Conservation (phyloP, 2,113 vertebrate species). For the Rhinolophus sinicus region DNA sequence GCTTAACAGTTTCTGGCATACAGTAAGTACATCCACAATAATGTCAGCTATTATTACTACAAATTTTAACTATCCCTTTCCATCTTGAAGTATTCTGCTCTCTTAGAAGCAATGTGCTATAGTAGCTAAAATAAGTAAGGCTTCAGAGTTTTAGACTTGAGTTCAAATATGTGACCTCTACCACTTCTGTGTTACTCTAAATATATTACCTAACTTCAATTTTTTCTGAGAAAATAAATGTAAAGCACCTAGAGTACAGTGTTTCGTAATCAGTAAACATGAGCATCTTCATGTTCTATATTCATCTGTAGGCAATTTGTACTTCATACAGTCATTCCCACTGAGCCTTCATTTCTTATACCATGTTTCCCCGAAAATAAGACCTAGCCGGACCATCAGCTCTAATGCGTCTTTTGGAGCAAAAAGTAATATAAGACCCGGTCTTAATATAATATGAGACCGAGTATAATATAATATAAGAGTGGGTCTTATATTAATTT, state of each 20-base stretch:
- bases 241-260: neutral
- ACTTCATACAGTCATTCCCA: neutral
- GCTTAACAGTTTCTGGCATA: neutral
- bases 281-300: neutral
- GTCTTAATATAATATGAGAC: no score
- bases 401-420: no score
- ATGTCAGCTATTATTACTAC: neutral
- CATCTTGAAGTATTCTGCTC: neutral
- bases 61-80: neutral
- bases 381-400: no score
- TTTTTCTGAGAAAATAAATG: constrained; percentile 19
- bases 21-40: neutral
- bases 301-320: neutral
- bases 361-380: no score
- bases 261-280: neutral
- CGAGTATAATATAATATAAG: no score
- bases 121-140: neutral
- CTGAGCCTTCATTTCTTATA: neutral
- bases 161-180: neutral
- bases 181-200: neutral
- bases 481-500: no score
- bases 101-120: constrained; percentile 19
- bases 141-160: neutral
- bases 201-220: neutral
- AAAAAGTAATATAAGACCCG: no score